These are phyloP conservation scores for Sarcophaga variegata DNA, from an alignment of 2,888 invertebrate species.

Conservation along the genomic window DNA sequence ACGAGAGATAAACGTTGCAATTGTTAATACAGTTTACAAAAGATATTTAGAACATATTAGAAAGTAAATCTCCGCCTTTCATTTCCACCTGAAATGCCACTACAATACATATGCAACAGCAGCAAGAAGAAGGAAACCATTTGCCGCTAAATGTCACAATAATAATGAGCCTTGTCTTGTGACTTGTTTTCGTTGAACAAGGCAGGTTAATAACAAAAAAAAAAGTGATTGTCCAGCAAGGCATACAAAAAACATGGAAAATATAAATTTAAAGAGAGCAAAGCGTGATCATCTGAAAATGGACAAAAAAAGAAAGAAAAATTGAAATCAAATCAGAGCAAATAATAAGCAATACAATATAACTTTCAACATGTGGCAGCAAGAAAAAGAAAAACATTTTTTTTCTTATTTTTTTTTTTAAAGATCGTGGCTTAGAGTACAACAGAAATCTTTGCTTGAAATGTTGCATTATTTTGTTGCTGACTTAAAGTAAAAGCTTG, in stretches of 20 bases:
- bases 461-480: background rate
- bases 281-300: constrained; percentile 54
- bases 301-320: constrained; percentile 20
- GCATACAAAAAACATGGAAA: background rate
- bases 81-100: constrained; percentile 44
- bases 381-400: constrained; percentile 1
- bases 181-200: background rate
- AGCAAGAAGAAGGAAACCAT: background rate
- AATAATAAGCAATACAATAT: constrained; percentile 42
- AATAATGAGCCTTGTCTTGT: constrained; percentile 44
- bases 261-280: constrained; percentile 20
- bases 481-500: constrained; percentile 49
- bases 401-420: constrained; percentile 3
- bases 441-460: background rate
- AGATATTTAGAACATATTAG: constrained; percentile 67
- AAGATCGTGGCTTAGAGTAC: constrained; percentile 18
- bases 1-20: background rate
- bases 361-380: constrained; percentile 43
- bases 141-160: constrained; percentile 43
- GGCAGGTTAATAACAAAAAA: constrained; percentile 53
- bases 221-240: constrained; percentile 66
- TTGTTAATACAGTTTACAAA: constrained; percentile 14
- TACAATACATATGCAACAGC: background rate
- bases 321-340: constrained; percentile 62
- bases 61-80: constrained; percentile 67